phyloP scores from a whole-genome alignment of 2,113 vertebrate species.

The rabbit (Oryctolagus cuniculus) region DNA sequence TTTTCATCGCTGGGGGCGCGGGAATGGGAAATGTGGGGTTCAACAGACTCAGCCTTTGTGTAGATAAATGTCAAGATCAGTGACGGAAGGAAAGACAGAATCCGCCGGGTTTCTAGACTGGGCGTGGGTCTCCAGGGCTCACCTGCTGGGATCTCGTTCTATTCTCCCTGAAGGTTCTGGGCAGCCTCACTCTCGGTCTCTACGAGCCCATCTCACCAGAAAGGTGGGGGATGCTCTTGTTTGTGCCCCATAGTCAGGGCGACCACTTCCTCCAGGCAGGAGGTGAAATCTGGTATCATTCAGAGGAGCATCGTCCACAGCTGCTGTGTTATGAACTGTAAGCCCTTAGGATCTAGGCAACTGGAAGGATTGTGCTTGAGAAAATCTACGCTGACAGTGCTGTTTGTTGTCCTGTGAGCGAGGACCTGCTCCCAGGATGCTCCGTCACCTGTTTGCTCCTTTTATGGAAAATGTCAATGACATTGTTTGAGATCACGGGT shows the following conservation, averaged over 20 bases:
- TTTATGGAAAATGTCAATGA: neutral
- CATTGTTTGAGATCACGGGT: no score
- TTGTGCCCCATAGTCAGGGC: neutral
- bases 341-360: neutral
- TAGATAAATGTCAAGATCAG: neutral
- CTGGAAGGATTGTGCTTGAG: neutral
- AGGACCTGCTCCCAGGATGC: accelerated
- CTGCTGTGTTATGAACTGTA: neutral
- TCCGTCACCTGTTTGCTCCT: neutral
- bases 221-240: neutral
- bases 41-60: neutral
- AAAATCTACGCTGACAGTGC: neutral
- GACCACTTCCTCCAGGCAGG: neutral
- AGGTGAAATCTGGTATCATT: neutral
- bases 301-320: neutral
- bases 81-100: neutral
- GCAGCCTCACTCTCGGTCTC: neutral
- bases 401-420: neutral
- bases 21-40: neutral
- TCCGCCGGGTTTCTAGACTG: neutral
- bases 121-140: accelerated
- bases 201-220: neutral
- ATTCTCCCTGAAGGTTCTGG: neutral
- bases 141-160: neutral
- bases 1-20: neutral